Evolutionary conservation across 1,140 invertebrate genomes (phyloP).

Genomic region (Temnothorax nylanderi): DNA sequence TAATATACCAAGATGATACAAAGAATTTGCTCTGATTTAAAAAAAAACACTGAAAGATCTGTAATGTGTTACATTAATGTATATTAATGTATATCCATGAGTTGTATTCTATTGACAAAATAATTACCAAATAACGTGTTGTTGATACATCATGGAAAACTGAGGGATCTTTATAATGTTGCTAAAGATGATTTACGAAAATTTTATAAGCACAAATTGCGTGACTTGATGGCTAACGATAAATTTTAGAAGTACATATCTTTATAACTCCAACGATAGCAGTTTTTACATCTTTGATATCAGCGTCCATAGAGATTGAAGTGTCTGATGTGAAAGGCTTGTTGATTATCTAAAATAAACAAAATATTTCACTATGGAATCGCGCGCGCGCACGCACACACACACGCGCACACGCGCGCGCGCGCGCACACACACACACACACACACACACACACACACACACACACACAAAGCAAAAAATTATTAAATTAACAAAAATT

Average conservation of each 20-base stretch:
- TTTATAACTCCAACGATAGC: conserved; percentile 91
- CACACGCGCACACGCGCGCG: too few relatives aligned
- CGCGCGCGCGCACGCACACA: too few relatives aligned
- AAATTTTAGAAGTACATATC: conserved; percentile 91
- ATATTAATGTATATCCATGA: background rate
- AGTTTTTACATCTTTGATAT: conserved; percentile 90
- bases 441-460: too few relatives aligned
- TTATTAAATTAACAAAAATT: background rate
- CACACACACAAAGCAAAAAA: background rate
- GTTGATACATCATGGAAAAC: conserved; percentile 90
- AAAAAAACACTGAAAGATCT: conserved; percentile 96
- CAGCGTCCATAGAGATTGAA: conserved; percentile 86
- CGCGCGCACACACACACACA: too few relatives aligned
- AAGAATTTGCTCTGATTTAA: conserved; percentile 92
- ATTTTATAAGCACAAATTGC: conserved; percentile 93
- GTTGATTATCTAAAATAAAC: conserved; percentile 79
- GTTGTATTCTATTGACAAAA: background rate
- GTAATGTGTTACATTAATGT: conserved; percentile 79
- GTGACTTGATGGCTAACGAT: conserved; percentile 91
- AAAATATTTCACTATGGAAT: background rate
- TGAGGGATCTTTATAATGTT: conserved; percentile 91
- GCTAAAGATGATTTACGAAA: conserved; percentile 91
- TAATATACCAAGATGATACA: conserved; percentile 92
- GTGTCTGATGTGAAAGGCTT: conserved; percentile 80
- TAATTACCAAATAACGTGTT: conserved; percentile 89